phyloP scores from a whole-genome alignment of 2,797 vertebrate species.

The Spinibarbus caldwelli region DNA sequence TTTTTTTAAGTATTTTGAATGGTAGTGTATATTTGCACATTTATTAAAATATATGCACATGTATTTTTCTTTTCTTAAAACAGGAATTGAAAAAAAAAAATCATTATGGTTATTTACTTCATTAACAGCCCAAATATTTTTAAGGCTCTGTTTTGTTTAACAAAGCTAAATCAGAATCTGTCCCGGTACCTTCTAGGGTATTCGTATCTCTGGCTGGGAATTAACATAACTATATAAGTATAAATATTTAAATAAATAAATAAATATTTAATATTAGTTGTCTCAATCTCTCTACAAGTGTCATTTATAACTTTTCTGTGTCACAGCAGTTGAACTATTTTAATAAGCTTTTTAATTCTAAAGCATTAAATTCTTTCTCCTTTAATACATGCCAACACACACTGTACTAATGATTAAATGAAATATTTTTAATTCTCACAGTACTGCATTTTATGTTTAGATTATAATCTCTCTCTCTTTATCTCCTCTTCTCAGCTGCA shows the following conservation, averaged over 20 bases:
- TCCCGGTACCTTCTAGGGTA: neutral
- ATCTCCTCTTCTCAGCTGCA: constrained; percentile 44
- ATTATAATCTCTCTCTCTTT: constrained; percentile 37
- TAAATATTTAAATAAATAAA: neutral
- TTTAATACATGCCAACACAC: neutral
- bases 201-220: neutral
- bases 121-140: neutral
- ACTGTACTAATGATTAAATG: neutral
- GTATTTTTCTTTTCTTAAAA: neutral
- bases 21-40: neutral
- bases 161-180: neutral
- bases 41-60: neutral
- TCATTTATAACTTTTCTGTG: neutral
- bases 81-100: neutral
- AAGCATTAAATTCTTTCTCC: neutral
- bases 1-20: too few relatives aligned
- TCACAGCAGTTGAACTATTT: neutral
- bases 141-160: neutral
- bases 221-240: neutral
- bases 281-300: neutral
- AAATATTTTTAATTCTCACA: neutral
- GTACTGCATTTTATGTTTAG: neutral
- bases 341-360: neutral
- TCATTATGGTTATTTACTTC: neutral
- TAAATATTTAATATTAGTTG: neutral